These are phyloP conservation scores for Habrosyne pyritoides DNA, from an alignment of 2,888 invertebrate species.

Conservation along the genomic window DNA sequence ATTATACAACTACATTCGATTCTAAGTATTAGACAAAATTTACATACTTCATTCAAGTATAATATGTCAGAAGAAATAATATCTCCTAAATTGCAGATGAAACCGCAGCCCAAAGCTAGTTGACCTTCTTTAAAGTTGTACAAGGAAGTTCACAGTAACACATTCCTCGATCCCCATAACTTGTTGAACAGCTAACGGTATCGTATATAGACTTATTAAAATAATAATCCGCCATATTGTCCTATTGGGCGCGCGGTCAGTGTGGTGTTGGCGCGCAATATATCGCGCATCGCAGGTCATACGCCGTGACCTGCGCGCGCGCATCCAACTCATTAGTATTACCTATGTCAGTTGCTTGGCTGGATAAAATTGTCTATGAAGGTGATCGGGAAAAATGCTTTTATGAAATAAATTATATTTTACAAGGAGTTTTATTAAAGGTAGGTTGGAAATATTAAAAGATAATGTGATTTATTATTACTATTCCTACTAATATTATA, in stretches of 20 bases:
- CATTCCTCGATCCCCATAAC: slow-evolving; percentile 1
- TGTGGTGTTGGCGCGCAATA: slow-evolving; percentile 47
- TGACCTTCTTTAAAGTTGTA: not conserved
- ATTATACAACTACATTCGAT: no score
- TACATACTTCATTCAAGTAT: no score
- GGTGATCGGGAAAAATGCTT: not conserved
- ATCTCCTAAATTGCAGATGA: not conserved
- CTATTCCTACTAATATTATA: no score
- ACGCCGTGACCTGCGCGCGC: slow-evolving; percentile 52
- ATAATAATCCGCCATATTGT: slow-evolving; percentile 18
- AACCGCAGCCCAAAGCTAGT: not conserved
- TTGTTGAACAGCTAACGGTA: not conserved
- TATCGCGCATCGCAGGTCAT: slow-evolving; percentile 58
- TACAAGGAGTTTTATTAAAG: not conserved
- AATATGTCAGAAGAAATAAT: no score
- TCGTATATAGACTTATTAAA: not conserved
- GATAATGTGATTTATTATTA: no score
- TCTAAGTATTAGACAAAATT: no score
- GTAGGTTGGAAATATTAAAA: no score
- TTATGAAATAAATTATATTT: not conserved
- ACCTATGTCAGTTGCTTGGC: slow-evolving; percentile 40
- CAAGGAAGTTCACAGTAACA: not conserved
- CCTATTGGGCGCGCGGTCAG: slow-evolving; percentile 12
- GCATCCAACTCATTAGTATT: slow-evolving; percentile 67
- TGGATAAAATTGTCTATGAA: slow-evolving; percentile 26